phyloP scores from a whole-genome alignment of 2,888 invertebrate species.

The Latrodectus hesperus region DNA sequence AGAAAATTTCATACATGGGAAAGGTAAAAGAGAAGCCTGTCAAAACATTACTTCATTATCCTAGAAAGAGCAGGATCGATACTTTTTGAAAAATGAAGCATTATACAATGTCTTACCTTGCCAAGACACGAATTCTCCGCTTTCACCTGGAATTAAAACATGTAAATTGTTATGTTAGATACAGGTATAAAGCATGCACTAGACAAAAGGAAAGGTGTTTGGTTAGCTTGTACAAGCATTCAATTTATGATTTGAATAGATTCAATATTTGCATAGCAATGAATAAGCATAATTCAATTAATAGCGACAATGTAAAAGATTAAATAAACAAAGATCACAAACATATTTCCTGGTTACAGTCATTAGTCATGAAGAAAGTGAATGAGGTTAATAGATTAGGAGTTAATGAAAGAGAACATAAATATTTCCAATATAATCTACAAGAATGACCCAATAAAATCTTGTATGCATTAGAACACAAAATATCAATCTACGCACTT shows the following conservation, averaged over 20 bases:
- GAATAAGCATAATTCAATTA: not conserved
- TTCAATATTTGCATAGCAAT: not conserved
- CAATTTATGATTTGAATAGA: not conserved
- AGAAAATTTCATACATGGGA: not conserved
- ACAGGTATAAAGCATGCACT: conserved; percentile 60
- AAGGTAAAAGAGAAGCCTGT: too few species aligned
- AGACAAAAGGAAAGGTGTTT: conserved; percentile 52
- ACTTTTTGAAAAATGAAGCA: conserved; percentile 11
- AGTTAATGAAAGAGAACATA: too few species aligned
- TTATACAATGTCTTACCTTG: conserved; percentile 72
- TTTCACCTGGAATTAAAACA: conserved; percentile 80
- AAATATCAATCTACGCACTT: too few species aligned
- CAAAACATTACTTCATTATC: not conserved
- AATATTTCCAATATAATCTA: too few species aligned
- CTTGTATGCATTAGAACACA: too few species aligned
- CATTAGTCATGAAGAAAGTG: too few species aligned
- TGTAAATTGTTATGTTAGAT: conserved; percentile 62
- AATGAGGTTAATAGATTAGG: too few species aligned
- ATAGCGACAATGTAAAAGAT: not conserved
- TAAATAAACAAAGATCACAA: too few species aligned
- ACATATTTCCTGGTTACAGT: too few species aligned
- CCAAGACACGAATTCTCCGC: conserved; percentile 76
- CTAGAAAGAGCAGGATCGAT: not conserved
- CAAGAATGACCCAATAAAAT: too few species aligned
- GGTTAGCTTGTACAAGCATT: conserved; percentile 37